Evolutionary conservation across 2,797 vertebrate genomes (phyloP), one percentile per base, ranked within the genome.

Genomic region (Nyctalus aviator): DNA sequence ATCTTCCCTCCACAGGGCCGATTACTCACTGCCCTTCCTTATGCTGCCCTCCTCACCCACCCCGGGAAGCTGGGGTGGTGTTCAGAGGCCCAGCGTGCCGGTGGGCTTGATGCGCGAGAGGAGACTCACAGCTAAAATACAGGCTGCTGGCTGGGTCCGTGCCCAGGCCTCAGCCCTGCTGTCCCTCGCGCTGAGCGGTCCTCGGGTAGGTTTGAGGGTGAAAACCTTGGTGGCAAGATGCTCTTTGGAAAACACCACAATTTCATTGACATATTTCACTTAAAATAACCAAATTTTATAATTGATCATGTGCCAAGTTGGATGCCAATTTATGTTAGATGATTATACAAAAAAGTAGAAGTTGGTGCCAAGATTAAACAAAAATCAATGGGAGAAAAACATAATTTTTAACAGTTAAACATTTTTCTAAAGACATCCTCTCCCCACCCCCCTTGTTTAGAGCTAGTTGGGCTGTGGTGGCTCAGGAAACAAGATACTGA

Each of bases 231-330:
- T 21, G 30, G 85, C 50, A 79, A 27, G 41, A 82, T 37, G 68
- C 66, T 89, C 76, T 81, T 48, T 81, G 68, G 18, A 90, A 77
- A 93, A 44, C 32, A 68, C 53, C 15, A 35, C 1, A 5, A 23
- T 5, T 0, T 71, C 87, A 75, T 27, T 27, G 81, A 30, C 30
- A 20, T 25, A 18, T 71, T 62, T 82, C 50, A 88, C 82, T 93
- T 92, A 55, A 90, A 86, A 82, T 81, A 87, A 83, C 77, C 46
- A 71, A 75, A 94, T 85, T 91, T 88, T 41, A 21, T 76, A 88
- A 82, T 55, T 10, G 68, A 83, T 90, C 41, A 44, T 78, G 30
- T 75, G 20, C 83, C 90, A 88, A 73, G 81, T n/a, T 84, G 84
- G 76, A 73, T 78, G 84, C 72, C 37, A 69, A 44, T 68, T 81